Conservation (phyloP, 2,888 invertebrate genomes). For the Andrena chrysosceles region DNA sequence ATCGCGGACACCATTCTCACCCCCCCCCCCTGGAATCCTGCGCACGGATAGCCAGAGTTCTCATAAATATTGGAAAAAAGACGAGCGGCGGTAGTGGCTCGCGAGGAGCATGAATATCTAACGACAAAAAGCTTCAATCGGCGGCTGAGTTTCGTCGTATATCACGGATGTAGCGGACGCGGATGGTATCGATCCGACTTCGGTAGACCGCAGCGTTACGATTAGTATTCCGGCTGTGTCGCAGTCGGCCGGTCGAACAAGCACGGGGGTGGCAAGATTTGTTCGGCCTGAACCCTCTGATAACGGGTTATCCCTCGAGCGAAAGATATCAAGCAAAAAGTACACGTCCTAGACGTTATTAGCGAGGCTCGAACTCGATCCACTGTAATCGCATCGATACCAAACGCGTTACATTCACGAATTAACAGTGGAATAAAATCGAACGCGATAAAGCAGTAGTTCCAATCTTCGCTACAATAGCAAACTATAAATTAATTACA, state of each 20-base stretch:
- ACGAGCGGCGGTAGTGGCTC: conserved; percentile 17
- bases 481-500: neutral
- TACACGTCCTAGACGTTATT: conserved; percentile 17
- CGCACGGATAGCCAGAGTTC: conserved; percentile 5
- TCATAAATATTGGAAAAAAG: conserved; percentile 47
- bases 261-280: conserved; percentile 70
- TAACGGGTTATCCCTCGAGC: conserved; percentile 44
- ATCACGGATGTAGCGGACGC: conserved; percentile 41
- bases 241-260: conserved; percentile 75
- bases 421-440: neutral
- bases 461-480: neutral
- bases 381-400: conserved; percentile 20
- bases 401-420: neutral
- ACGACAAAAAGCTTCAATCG: conserved; percentile 50
- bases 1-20: neutral
- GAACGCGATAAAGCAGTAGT: neutral
- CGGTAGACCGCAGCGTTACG: conserved; percentile 73
- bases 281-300: conserved; percentile 36
- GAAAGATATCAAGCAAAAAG: conserved; percentile 6
- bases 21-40: neutral
- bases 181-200: conserved; percentile 77
- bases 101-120: conserved; percentile 48
- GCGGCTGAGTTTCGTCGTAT: conserved; percentile 45
- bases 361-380: conserved; percentile 12
- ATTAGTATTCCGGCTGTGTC: conserved; percentile 79